Evolutionary conservation across 2,888 invertebrate species (phyloP).

Genomic region (Clunio marinus): DNA sequence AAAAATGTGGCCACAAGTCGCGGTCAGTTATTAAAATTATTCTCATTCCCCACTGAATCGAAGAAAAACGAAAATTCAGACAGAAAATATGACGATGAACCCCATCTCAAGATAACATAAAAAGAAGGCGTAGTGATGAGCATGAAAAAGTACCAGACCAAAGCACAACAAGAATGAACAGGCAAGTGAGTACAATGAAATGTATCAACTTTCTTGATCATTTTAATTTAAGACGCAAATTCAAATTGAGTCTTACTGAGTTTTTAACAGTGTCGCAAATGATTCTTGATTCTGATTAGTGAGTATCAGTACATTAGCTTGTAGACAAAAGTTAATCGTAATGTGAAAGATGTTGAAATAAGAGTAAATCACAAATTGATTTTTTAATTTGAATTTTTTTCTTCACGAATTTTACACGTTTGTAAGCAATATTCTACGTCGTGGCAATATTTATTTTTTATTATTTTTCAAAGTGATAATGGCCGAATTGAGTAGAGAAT

Average conservation of each 20-base stretch:
- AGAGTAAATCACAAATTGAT: neutral
- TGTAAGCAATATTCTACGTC: neutral
- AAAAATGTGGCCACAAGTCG: slow-evolving; percentile 36
- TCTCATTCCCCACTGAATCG: neutral
- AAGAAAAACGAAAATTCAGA: neutral
- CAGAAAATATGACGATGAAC: slow-evolving; percentile 9
- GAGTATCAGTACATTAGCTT: neutral
- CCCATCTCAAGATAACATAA: neutral
- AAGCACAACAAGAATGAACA: neutral
- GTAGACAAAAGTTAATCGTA: neutral
- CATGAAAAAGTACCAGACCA: neutral
- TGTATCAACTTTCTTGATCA: slow-evolving; percentile 27
- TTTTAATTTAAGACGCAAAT: slow-evolving; percentile 37
- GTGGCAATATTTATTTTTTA: slow-evolving; percentile 10
- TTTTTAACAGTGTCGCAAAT: too few relatives aligned
- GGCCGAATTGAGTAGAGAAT: neutral
- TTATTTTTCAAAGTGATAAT: slow-evolving; percentile 26
- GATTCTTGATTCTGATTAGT: slow-evolving; percentile 33
- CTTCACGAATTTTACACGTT: neutral
- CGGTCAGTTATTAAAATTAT: slow-evolving; percentile 8
- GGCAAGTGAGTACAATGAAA: slow-evolving; percentile 4
- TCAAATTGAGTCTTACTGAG: too few relatives aligned
- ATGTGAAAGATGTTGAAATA: neutral
- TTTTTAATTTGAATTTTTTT: neutral
- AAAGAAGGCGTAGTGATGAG: slow-evolving; percentile 9